Conservation (phyloP, 2,888 invertebrate genomes). For the Macrosiphum euphorbiae region DNA sequence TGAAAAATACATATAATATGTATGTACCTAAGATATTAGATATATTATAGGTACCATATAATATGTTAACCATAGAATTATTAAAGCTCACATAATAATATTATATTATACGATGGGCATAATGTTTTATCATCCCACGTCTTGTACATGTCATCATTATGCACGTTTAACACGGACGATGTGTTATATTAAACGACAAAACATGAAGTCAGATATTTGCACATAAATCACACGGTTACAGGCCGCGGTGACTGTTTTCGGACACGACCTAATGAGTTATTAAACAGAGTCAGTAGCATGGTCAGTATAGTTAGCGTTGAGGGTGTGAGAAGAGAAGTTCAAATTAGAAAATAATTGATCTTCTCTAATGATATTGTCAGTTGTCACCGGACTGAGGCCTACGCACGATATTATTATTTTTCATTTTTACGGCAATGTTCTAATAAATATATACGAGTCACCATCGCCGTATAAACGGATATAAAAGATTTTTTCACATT, state of each 20-base stretch:
- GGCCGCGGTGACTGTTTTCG: conserved; percentile 12
- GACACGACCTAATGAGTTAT: conserved; percentile 52
- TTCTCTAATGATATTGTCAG: conserved; percentile 20
- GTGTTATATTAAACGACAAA: conserved; percentile 54
- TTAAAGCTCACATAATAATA: background rate
- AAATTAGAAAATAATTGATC: conserved; percentile 63
- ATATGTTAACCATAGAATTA: background rate
- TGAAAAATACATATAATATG: background rate
- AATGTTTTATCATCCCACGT: conserved; percentile 8
- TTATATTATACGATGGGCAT: background rate
- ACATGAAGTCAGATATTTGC: conserved; percentile 47
- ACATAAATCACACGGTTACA: conserved; percentile 48
- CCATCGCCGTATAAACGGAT: background rate
- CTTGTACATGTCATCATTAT: conserved; percentile 50
- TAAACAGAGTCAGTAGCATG: background rate
- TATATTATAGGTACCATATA: background rate
- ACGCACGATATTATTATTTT: conserved; percentile 26
- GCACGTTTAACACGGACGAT: conserved; percentile 22
- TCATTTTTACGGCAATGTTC: background rate
- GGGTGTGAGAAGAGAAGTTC: background rate
- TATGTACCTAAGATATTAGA: background rate
- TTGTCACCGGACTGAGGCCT: background rate
- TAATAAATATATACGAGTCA: background rate
- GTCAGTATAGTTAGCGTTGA: background rate
- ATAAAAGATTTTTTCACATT: conserved; percentile 21